phyloP scores from a whole-genome alignment of 2,113 vertebrate genomes.

The Pao palembangensis region DNA sequence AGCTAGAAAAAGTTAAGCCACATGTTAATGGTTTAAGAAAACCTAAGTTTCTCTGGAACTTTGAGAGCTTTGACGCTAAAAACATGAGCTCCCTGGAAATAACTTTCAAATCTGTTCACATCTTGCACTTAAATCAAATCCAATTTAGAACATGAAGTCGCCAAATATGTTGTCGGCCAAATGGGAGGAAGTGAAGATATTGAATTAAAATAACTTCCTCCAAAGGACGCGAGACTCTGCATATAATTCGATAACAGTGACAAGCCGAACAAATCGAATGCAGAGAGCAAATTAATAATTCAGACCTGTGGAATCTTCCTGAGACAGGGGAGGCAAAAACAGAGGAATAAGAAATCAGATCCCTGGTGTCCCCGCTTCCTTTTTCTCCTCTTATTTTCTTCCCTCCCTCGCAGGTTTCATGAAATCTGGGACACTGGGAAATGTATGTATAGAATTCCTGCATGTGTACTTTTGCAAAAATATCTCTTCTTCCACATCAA shows the following conservation, averaged over 20 bases:
- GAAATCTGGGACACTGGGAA: slow-evolving; percentile 64
- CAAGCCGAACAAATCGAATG: slow-evolving; percentile 69
- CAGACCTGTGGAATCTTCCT: slow-evolving; percentile 56
- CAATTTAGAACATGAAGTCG: neutral
- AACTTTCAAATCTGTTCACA: too few relatives aligned
- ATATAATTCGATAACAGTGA: slow-evolving; percentile 75
- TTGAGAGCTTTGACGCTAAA: too few relatives aligned
- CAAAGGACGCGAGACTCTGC: slow-evolving; percentile 49
- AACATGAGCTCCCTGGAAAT: too few relatives aligned
- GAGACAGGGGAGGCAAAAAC: slow-evolving; percentile 47
- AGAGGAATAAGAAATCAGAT: slow-evolving; percentile 55
- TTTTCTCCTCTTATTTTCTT: slow-evolving; percentile 27
- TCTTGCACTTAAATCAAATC: too few relatives aligned
- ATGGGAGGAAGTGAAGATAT: slow-evolving; percentile 36
- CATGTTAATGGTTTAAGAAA: too few relatives aligned
- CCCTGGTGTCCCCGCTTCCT: slow-evolving; percentile 48
- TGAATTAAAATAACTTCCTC: slow-evolving; percentile 52
- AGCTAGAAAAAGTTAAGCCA: too few relatives aligned
- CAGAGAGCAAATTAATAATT: slow-evolving; percentile 73
- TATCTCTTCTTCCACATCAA: slow-evolving; percentile 19
- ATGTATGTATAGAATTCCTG: slow-evolving; percentile 47
- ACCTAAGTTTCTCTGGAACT: too few relatives aligned
- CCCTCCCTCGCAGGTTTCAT: slow-evolving; percentile 46
- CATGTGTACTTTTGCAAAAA: slow-evolving; percentile 45
- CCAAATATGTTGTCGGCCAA: slow-evolving; percentile 3